Conservation (phyloP, 2,888 invertebrate genomes). For the Spodoptera picta region DNA sequence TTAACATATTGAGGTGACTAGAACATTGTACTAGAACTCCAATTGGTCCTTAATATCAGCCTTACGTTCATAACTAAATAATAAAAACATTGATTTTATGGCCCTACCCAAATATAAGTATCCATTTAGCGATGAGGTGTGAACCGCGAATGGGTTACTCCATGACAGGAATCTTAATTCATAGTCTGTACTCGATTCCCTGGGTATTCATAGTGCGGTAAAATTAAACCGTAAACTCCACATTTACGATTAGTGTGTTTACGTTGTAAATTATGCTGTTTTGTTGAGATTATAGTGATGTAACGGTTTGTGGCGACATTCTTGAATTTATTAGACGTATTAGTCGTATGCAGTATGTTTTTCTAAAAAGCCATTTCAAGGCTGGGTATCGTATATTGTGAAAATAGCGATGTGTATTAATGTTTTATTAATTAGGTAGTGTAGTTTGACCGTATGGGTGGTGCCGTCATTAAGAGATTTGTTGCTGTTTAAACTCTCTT, state of each 20-base stretch:
- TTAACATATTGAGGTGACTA: constrained; percentile 31
- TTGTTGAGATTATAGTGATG: constrained; percentile 38
- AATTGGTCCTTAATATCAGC: constrained; percentile 18
- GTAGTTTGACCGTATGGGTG: too few relatives aligned
- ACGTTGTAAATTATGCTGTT: constrained; percentile 48
- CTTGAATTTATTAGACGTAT: constrained; percentile 18
- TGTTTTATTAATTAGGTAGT: too few relatives aligned
- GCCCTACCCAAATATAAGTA: constrained; percentile 37
- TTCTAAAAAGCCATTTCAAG: constrained; percentile 6
- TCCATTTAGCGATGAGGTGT: constrained; percentile 43
- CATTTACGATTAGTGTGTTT: constrained; percentile 48
- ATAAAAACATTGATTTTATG: constrained; percentile 40
- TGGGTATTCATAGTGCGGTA: constrained; percentile 43
- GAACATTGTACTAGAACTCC: constrained; percentile 22
- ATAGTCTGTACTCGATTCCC: constrained; percentile 23
- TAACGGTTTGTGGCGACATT: constrained; percentile 49
- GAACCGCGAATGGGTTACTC: constrained; percentile 35
- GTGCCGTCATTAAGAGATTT: too few relatives aligned
- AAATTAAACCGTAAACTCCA: constrained; percentile 39
- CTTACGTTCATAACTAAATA: constrained; percentile 34
- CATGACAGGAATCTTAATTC: constrained; percentile 48
- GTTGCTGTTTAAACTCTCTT: too few relatives aligned
- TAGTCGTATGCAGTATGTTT: constrained; percentile 14
- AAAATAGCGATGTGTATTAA: too few relatives aligned
- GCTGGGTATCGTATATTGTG: neutral